Base-by-base conservation (phyloP, 2,113 vertebrate species). In the Echinops telfairi region DNA sequence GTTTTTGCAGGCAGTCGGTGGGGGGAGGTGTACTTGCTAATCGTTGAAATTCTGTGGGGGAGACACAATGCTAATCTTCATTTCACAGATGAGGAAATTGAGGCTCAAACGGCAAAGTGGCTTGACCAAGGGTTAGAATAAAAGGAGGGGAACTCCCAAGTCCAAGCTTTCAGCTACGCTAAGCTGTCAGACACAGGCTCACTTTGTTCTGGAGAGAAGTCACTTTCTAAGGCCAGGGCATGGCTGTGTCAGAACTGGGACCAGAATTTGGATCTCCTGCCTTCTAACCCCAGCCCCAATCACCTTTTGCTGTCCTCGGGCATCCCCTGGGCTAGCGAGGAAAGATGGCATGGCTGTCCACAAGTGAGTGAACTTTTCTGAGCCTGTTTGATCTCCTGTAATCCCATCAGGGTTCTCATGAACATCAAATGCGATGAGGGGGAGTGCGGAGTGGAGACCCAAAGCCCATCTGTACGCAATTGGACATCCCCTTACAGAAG, bases 291-390 rank as follows among this genome's bases (percentile, higher is more conserved):
- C 71, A 3, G 20, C 22, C 38, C 89, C 47, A 1, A 4, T 83
- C 29, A 0, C 38, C 40, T 40, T 23, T 31, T 47, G 0, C 19
- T 23, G 27, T 14, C 62, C 15, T 4, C 47, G 2, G 10, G 43
- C n/a, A 9, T 80, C 29, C 0, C 53, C 40, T 40, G 86, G 36
- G 58, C 90, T 57, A 3, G 40, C 64, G 33, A 19, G 3, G 57
- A 40, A 14, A 64, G 5, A n/a, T 0, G 20, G 53, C 64, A 78
- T 40, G 81, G 43, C 75, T 25, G 25, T 43, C 60, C 38, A 38
- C 58, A 38, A n/a, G 58, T 31, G 33, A 78, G 62, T 27, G n/a
- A 16, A n/a, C 79, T 10, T 86, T 58, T 92, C 88, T 88, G 95
- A 85, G 71, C 70, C 83, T 82, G 27, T 62, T 70, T 94, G 62